Base-by-base conservation (phyloP, 1,140 invertebrate species). In the Caenorhabditis inopinata region DNA sequence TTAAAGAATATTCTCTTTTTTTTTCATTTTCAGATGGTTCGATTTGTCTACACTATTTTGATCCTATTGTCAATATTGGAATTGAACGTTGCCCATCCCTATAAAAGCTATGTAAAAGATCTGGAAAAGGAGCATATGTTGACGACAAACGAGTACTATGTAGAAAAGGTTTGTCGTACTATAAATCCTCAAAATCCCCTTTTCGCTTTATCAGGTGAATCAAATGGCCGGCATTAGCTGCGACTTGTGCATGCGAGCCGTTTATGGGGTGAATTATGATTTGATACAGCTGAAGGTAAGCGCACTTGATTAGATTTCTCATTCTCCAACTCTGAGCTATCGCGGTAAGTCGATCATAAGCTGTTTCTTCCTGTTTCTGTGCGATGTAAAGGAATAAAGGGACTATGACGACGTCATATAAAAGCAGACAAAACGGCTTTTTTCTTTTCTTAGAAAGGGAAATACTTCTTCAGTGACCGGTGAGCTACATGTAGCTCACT, bases 191-290 rank as follows among this genome's bases (percentile, higher is more conserved):
- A 16, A 68, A 29, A n/a, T 32, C 58, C n/a, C 11, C n/a, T 32
- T 62, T 16, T 62, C 35, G 35, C n/a, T 47, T 27, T 47, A 18
- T 38, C 51, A 78, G 76, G 45, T 78, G 35, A 78, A 78, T 47
- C 49, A 78, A 62, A 78, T 78, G 76, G 76, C 76, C 23, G 76
- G 76, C 29, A 53, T 78, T 38, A 78, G 76, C 53, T 78, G 76
- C 45, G 76, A 78, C 21, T 51, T 78, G 32, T 78, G 76, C 42
- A 38, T 78, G 76, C 49, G 53, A 49, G 76, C 76, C 49, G 51
- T 78, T 53, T 78, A 78, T 53, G 76, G 76, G 23, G 53, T 78
- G 18, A 78, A 78, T 47, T 78, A 78, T 49, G 53, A 78, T 78
- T 51, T 78, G 38, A 78, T 78, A 42, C 49, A 53, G 51, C 76